Conservation (phyloP, 1,140 invertebrate genomes). For the Artemia franciscana region DNA sequence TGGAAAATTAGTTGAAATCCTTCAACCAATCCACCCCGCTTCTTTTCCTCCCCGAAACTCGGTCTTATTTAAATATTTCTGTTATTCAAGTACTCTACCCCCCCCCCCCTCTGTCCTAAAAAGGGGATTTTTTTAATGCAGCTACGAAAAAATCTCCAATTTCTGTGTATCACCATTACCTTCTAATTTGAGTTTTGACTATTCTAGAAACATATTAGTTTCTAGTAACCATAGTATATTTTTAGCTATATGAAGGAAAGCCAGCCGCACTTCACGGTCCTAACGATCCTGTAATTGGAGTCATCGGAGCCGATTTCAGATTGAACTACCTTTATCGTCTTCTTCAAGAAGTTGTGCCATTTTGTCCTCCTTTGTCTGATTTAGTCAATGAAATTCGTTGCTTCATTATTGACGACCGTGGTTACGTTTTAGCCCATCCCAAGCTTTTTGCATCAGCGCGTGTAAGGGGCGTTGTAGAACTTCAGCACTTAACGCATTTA, state of each 20-base stretch:
- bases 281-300: conserved; percentile 26
- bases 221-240: too few relatives aligned
- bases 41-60: too few relatives aligned
- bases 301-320: conserved; percentile 58
- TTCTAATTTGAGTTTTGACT: too few relatives aligned
- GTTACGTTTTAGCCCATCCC: conserved; percentile 69
- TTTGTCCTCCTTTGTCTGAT: conserved; percentile 22
- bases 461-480: conserved; percentile 32
- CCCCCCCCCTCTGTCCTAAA: too few relatives aligned
- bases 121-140: too few relatives aligned
- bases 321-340: conserved; percentile 51
- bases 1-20: too few relatives aligned
- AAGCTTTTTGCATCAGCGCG: conserved; percentile 41
- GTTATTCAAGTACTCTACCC: too few relatives aligned
- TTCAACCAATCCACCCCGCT: too few relatives aligned
- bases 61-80: too few relatives aligned
- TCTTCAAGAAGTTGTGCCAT: conserved; percentile 35
- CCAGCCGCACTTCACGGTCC: conserved; percentile 27
- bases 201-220: too few relatives aligned
- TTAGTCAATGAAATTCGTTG: conserved; percentile 34
- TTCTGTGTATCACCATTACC: too few relatives aligned
- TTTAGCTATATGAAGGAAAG: conserved; percentile 22
- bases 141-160: too few relatives aligned
- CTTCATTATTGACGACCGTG: conserved; percentile 70
- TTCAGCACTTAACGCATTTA: conserved; percentile 58